Base-by-base conservation (phyloP, 2,113 vertebrate genomes). In the Takifugu bimaculatus region DNA sequence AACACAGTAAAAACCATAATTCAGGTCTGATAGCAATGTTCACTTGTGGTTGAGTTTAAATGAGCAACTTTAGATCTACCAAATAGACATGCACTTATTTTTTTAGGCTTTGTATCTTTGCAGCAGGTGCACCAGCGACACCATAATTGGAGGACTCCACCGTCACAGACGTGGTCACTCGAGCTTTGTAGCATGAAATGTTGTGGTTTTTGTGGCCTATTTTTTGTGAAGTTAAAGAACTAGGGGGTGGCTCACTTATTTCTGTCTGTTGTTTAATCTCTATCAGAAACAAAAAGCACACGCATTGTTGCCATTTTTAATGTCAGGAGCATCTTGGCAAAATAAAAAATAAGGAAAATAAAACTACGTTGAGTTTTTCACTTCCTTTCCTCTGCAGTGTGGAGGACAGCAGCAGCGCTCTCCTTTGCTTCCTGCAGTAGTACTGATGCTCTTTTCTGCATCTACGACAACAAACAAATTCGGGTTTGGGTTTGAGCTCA, bases 381-480 rank as follows among this genome's bases (percentile, higher is more conserved):
- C 9, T 25, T 45, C 25, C 87, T 85, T 6, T 76, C 53, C 10
- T 85, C 81, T 0, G 86, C 84, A 1, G 50, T 64, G 0, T 71
- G 42, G 42, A 91, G 83, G 14, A 88, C 54, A 11, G 75, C 56
- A 0, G 63, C 39, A 10, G 68, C 60, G 13, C 61, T 77, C 13
- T 79, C 78, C 75, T 67, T 80, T 1, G 91, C 89, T 27, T 85
- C 75, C 71, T 81, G 61, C 56, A 92, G 85, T 50, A 92, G 27
- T 9, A n/a, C 69, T 0, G 64, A 63, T 0, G 59, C 88, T 62
- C 65, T 81, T 11, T 47, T 65, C 57, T 79, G 70, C n/a, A 71
- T 91, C 91, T 92, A 70, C 20, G 48, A n/a, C 25, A 26, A 64
- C 3, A 58, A 7, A 50, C 26, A 13, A 14, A n/a, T 5, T 10